Evolutionary conservation across 2,113 vertebrate genomes (phyloP).

Genomic region (Piprites chloris): DNA sequence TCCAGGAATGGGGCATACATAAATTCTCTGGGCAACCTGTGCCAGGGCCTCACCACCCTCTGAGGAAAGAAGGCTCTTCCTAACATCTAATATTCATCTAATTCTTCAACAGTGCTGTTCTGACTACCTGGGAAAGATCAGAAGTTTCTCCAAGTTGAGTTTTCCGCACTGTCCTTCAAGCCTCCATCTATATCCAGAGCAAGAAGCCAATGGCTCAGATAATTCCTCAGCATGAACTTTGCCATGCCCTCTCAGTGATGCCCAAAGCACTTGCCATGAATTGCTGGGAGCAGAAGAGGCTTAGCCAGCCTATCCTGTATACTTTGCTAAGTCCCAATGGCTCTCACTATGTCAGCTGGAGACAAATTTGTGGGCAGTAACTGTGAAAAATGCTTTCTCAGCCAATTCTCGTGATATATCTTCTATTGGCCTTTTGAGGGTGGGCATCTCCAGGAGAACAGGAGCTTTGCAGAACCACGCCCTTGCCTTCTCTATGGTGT

Average conservation of each 20-base stretch:
- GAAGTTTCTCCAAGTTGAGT: background rate
- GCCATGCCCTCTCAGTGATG: fast-evolving
- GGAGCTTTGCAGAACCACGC: background rate
- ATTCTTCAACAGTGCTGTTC: background rate
- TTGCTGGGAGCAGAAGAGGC: background rate
- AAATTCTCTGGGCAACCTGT: background rate
- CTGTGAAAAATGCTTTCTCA: background rate
- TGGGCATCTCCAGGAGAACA: background rate
- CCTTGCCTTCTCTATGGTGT: background rate
- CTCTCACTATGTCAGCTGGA: background rate
- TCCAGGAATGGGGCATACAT: background rate
- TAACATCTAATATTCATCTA: too few species aligned
- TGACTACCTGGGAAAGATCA: fast-evolving
- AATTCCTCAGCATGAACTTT: background rate
- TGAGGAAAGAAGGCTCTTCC: background rate
- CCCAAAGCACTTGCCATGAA: background rate
- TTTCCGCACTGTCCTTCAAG: background rate
- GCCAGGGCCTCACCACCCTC: background rate
- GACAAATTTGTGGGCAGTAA: background rate
- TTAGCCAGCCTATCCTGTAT: background rate
- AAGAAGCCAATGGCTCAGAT: background rate
- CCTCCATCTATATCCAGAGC: background rate
- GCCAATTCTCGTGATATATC: background rate
- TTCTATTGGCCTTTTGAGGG: background rate
- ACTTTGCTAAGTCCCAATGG: background rate